Conservation (phyloP, 2,113 vertebrate genomes). For the Rhinoptilus africanus region DNA sequence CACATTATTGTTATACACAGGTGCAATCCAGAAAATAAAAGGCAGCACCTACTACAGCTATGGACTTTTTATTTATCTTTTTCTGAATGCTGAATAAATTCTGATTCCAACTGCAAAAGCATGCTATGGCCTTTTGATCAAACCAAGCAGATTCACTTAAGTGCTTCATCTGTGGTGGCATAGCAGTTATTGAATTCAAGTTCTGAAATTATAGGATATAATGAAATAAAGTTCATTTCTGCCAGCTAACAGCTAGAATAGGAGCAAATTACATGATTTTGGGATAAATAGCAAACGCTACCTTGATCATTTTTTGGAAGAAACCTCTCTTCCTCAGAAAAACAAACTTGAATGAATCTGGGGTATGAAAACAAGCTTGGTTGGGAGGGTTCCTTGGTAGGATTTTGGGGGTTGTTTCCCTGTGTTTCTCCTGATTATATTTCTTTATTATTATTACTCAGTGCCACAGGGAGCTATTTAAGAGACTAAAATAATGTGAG, state of each 20-base stretch:
- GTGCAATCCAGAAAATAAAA: background rate
- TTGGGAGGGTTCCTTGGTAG: rapidly evolving
- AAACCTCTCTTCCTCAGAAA: background rate
- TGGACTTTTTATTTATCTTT: background rate
- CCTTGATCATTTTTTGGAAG: background rate
- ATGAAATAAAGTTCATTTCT: background rate
- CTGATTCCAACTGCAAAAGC: background rate
- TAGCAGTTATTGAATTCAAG: background rate
- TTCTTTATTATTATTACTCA: background rate
- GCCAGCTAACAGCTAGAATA: background rate
- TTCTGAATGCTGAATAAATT: background rate
- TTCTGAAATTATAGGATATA: background rate
- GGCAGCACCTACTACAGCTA: background rate
- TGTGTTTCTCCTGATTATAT: background rate
- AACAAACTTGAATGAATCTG: background rate
- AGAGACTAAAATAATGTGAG: background rate
- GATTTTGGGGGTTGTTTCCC: background rate
- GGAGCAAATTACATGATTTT: background rate
- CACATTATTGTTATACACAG: background rate
- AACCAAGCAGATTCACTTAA: background rate
- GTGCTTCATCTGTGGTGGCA: background rate
- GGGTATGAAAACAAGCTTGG: background rate
- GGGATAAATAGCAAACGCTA: background rate
- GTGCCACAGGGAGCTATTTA: background rate
- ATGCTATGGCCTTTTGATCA: background rate